Base-by-base conservation (phyloP, 2,113 vertebrate genomes). In the Calypte anna region DNA sequence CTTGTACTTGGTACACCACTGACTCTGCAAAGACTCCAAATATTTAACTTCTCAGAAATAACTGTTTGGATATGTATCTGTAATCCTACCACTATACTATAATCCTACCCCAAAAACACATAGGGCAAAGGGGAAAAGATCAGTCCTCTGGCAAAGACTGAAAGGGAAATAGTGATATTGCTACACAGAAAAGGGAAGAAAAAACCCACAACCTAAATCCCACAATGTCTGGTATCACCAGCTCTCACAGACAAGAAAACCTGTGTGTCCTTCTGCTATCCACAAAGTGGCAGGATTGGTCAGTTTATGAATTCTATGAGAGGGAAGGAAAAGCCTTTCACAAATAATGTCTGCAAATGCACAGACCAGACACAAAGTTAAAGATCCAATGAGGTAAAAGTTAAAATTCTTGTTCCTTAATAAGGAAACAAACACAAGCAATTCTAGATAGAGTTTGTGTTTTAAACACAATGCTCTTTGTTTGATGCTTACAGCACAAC, bases 271-370 rank as follows among this genome's bases (percentile, higher is more conserved):
- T 88, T 33, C 86, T 88, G 82, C 21, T 44, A 90, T 86, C 96
- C 86, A 95, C 88, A 70, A 86, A 86, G 94, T 74, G 92, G 94
- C 95, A 94, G 88, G 83, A 88, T 93, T 92, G 72, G 73, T 74
- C 88, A 86, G 82, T 82, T 91, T 63, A 81, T 70, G 63, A 86
- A 88, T 31, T 58, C 63, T 82, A 21, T 7, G 31, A 82, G 14
- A 31, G 40, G 8, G 31, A 86, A 24, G n/a, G 15, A 73, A 68
- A 76, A 57, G 5, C n/a, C 20, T 33, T 48, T 63, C 20, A 13
- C 17, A 51, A 64, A 8, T 36, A 22, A 28, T 10, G 5, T 23
- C 36, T 85, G 54, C 57, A 76, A 64, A 68, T 23, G 11, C 16
- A 61, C 0, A 6, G 24, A 3, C 17, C 50, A 43, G 8, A 15